phyloP scores from a whole-genome alignment of 2,797 vertebrate genomes.

The Anguilla anguilla region DNA sequence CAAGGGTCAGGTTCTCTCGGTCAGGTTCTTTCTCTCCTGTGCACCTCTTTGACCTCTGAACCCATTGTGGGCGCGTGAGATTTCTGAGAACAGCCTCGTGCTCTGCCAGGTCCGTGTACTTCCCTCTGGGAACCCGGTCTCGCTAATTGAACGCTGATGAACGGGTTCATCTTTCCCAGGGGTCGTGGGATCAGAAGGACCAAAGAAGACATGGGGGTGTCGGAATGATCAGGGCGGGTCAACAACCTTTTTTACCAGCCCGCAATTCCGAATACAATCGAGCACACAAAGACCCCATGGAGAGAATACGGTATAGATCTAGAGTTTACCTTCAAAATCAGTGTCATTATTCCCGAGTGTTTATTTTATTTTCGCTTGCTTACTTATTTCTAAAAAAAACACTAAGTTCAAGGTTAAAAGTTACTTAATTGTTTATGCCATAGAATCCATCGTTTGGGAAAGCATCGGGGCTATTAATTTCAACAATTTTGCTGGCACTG shows the following conservation, averaged over 20 bases:
- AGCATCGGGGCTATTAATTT: not conserved
- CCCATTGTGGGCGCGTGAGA: not conserved
- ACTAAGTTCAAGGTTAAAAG: not conserved
- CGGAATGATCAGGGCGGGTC: constrained; percentile 60
- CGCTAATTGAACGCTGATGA: constrained; percentile 47
- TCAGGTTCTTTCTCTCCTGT: not conserved
- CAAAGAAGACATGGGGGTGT: constrained; percentile 68
- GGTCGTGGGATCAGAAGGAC: constrained; percentile 76
- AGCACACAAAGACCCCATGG: constrained; percentile 66
- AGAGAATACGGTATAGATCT: constrained; percentile 65
- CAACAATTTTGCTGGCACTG: not conserved
- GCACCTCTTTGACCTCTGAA: constrained; percentile 22
- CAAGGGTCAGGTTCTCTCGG: constrained; percentile 15
- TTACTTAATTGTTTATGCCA: not conserved
- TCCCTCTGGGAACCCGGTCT: constrained; percentile 42
- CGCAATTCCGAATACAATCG: constrained; percentile 65
- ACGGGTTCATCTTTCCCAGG: constrained; percentile 44
- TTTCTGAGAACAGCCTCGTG: constrained; percentile 9
- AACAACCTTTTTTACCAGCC: constrained; percentile 69
- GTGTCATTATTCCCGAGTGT: constrained; percentile 70
- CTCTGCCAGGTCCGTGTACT: not conserved
- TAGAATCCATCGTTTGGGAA: not conserved
- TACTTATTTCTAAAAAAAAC: not conserved
- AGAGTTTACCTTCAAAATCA: constrained; percentile 68
- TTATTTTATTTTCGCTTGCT: constrained; percentile 61